Conservation (phyloP, 2,797 vertebrate species). For the Geotrypetes seraphini region DNA sequence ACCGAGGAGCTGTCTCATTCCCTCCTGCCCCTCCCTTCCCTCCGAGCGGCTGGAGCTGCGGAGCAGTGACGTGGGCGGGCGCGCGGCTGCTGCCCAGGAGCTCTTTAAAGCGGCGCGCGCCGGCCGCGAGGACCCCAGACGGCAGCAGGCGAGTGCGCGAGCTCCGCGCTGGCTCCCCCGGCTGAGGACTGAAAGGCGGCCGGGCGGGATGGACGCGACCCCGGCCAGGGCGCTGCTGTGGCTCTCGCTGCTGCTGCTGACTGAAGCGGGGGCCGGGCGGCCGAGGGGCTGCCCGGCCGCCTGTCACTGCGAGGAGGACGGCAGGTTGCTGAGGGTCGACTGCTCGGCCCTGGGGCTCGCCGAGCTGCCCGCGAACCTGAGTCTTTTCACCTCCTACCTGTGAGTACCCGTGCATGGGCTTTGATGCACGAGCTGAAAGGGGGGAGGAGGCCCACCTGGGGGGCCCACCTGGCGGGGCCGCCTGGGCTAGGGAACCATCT, state of each 20-base stretch:
- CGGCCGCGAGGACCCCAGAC: not conserved
- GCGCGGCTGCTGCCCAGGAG: slow-evolving; percentile 48
- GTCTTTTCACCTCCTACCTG: slow-evolving; percentile 74
- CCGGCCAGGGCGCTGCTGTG: slow-evolving; percentile 7
- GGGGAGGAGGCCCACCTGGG: too few species aligned
- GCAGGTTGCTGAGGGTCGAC: slow-evolving; percentile 60
- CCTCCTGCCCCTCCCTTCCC: too few species aligned
- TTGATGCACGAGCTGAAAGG: too few species aligned
- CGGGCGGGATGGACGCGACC: slow-evolving; percentile 43
- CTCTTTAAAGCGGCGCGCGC: slow-evolving; percentile 47
- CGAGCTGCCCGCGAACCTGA: slow-evolving; percentile 63
- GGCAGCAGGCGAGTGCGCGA: not conserved
- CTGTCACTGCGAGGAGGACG: slow-evolving; percentile 69
- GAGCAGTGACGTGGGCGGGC: slow-evolving; percentile 63
- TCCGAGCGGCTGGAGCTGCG: too few species aligned
- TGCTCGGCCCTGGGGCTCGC: slow-evolving; percentile 72
- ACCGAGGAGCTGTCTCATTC: too few species aligned
- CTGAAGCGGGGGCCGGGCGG: not conserved
- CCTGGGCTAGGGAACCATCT: too few species aligned
- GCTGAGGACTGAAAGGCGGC: not conserved
- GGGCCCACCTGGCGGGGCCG: too few species aligned
- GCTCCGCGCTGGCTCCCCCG: not conserved
- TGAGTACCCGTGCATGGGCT: slow-evolving; percentile 40
- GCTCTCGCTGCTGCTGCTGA: not conserved
- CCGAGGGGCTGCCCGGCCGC: slow-evolving; percentile 52